These are phyloP conservation scores for Allolobophora icterica DNA, from an alignment of 2,888 invertebrate species.

Conservation along the genomic window DNA sequence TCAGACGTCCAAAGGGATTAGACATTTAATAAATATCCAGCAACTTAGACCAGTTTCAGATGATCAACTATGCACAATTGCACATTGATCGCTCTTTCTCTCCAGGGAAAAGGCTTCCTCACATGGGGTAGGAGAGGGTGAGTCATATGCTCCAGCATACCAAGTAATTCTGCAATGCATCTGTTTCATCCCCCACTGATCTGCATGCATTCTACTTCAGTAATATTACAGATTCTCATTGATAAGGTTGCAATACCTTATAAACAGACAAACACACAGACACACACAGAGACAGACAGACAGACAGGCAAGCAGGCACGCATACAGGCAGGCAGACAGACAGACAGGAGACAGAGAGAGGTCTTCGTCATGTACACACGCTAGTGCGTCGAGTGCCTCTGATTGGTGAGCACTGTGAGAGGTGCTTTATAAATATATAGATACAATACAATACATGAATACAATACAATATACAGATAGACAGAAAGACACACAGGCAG, in stretches of 20 bases:
- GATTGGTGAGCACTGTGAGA: too few species aligned
- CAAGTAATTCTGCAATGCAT: background rate
- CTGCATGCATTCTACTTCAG: background rate
- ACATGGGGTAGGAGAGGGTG: background rate
- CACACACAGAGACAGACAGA: background rate
- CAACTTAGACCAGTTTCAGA: background rate
- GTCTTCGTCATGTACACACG: too few species aligned
- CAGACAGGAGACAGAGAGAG: background rate
- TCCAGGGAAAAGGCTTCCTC: background rate
- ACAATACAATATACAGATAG: too few species aligned
- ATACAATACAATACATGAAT: too few species aligned
- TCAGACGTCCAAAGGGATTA: background rate
- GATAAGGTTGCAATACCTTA: background rate
- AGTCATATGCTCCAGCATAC: background rate
- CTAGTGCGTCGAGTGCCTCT: too few species aligned
- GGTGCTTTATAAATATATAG: too few species aligned
- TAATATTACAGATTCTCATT: background rate
- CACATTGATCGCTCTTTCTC: background rate
- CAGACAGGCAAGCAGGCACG: background rate
- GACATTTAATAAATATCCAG: conserved; percentile 6
- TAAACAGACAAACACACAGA: background rate
- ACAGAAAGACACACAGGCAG: too few species aligned
- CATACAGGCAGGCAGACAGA: background rate
- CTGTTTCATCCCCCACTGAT: background rate
- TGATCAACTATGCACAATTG: background rate